These are phyloP conservation scores for Gnathonemus longibarbis DNA, from an alignment of 2,113 vertebrate genomes.

Conservation along the genomic window DNA sequence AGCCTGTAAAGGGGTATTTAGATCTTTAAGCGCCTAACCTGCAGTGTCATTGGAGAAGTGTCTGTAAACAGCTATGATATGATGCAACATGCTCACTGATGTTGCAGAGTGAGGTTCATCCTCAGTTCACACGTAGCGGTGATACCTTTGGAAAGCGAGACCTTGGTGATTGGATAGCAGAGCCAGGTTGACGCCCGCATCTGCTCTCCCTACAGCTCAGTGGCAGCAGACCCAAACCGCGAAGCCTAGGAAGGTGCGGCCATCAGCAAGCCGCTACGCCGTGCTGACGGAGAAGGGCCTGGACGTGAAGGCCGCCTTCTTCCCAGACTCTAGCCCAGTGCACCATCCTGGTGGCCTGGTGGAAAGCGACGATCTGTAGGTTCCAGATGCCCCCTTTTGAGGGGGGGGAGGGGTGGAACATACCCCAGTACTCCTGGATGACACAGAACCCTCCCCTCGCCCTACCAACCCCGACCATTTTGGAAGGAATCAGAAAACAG, in stretches of 20 bases:
- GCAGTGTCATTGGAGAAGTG: neutral
- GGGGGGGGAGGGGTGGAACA: neutral
- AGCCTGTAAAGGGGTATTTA: neutral
- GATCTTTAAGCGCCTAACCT: neutral
- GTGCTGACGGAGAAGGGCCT: slow-evolving; percentile 93
- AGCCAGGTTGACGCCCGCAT: neutral
- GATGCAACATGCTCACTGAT: neutral
- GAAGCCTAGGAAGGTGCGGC: slow-evolving; percentile 88
- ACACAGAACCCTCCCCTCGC: neutral
- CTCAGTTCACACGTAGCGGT: neutral
- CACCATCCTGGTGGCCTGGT: slow-evolving; percentile 75
- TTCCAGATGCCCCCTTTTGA: slow-evolving; percentile 1
- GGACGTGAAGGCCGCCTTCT: slow-evolving; percentile 95
- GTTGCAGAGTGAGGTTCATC: neutral
- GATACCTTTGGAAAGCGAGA: neutral
- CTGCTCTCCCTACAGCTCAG: slow-evolving; percentile 63
- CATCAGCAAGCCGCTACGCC: slow-evolving; percentile 89
- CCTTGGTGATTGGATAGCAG: neutral
- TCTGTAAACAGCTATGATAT: neutral
- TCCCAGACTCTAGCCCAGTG: slow-evolving; percentile 82
- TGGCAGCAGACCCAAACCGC: slow-evolving; percentile 89
- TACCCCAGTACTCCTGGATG: neutral
- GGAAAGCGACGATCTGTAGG: slow-evolving; percentile 93
- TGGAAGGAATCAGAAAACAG: neutral
- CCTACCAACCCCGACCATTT: neutral